These are phyloP conservation scores for Silurus meridionalis DNA, from an alignment of 2,113 vertebrate genomes.

Conservation along the genomic window DNA sequence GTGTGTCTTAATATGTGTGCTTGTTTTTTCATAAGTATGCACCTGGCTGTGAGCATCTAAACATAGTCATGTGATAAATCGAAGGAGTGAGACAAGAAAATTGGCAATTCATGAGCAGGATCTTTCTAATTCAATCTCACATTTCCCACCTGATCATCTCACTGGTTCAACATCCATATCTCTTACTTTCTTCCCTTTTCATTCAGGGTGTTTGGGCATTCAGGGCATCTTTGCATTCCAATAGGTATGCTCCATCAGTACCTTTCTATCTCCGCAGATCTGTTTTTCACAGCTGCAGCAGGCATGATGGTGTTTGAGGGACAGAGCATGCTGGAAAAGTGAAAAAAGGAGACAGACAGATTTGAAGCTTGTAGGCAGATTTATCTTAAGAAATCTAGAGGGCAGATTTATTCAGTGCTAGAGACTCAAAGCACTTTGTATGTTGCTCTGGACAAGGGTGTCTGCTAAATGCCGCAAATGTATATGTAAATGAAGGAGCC, in stretches of 20 bases:
- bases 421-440: too few species aligned
- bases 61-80: conserved; percentile 2
- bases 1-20: not conserved
- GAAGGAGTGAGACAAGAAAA: not conserved
- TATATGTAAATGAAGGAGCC: conserved; percentile 8
- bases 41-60: conserved; percentile 26
- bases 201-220: not conserved
- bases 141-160: not conserved
- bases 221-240: not conserved
- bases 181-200: not conserved
- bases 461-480: too few species aligned
- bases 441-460: too few species aligned
- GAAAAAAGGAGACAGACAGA: conserved; percentile 48
- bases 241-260: not conserved
- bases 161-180: not conserved
- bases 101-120: not conserved
- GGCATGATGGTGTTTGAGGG: not conserved
- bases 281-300: conserved; percentile 7
- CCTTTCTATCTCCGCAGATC: not conserved
- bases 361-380: conserved; percentile 37
- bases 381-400: too few species aligned
- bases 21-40: conserved; percentile 19
- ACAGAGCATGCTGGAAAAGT: conserved; percentile 23
- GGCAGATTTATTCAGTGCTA: too few species aligned
- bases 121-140: not conserved